Evolutionary conservation across 2,888 invertebrate genomes (phyloP), one percentile per base, ranked within the genome.

Genomic region (Trichacis sp.): DNA sequence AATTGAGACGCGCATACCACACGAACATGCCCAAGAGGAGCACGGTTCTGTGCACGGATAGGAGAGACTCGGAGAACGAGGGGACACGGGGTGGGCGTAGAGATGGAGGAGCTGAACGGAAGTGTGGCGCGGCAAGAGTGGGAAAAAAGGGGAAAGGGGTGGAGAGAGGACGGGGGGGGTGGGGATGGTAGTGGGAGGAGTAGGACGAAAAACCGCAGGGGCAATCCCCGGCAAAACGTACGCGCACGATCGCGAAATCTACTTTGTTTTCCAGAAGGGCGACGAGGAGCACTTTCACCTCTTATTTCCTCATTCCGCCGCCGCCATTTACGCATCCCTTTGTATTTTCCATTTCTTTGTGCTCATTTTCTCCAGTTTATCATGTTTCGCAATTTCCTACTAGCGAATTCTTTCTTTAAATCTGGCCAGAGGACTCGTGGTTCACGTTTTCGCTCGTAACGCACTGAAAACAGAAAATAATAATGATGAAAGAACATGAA

Each of bases 181-280:
- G n/a, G n/a, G n/a, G n/a, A n/a, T n/a, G n/a, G n/a, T n/a, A n/a
- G 24, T 24, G n/a, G 8, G 19, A n/a, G 42, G 55, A 58, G 57
- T 58, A 59, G 56, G 55, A 63, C 66, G 62, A 61, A 59, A 67
- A 67, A 67, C 66, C 66, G 17, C 66, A 67, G 59, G 14, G 62
- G 62, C 62, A 67, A 67, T 63, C 62, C 66, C 14, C 40, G 59
- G 18, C 66, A 67, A 63, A 63, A 62, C 66, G 62, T 62, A 67
- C 66, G 62, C 66, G 66, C 59, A 63, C 55, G 59, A 59, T 67
- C 62, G 59, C 60, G 60, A 59, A 67, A 60, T 56, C 40, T 59
- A 63, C 60, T 67, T 67, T 67, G 63, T n/a, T 67, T 60, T 63
- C 47, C 30, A 42, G 51, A 53, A 55, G 56, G 55, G 48, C 36